phyloP scores from a whole-genome alignment of 2,888 invertebrate species.

The Argyresthia goedartella region DNA sequence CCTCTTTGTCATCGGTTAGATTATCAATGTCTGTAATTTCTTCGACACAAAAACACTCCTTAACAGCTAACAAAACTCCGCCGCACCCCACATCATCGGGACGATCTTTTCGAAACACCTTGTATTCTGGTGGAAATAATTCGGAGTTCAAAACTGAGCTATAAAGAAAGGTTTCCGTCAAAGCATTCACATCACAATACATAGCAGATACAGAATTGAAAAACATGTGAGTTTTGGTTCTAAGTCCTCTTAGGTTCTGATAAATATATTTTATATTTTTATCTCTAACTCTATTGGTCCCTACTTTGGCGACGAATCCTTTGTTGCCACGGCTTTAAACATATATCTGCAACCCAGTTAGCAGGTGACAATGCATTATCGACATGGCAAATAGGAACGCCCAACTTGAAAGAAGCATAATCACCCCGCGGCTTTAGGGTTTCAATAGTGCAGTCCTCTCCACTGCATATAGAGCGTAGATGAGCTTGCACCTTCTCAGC shows the following conservation, averaged over 20 bases:
- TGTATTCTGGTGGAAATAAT: neutral
- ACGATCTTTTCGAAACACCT: constrained; percentile 2
- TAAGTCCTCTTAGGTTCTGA: neutral
- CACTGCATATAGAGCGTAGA: constrained; percentile 2
- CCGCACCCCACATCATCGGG: constrained; percentile 1
- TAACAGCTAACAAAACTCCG: neutral
- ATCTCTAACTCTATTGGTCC: neutral
- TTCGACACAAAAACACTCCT: neutral
- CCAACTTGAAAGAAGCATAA: constrained; percentile 8
- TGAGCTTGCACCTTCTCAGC: constrained; percentile 7
- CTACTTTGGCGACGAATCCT: constrained; percentile 5
- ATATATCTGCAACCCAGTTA: no score
- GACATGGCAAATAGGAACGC: constrained; percentile 4
- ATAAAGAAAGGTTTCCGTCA: neutral
- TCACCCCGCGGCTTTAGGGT: constrained; percentile 7
- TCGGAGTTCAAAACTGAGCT: neutral
- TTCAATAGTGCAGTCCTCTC: constrained; percentile 7
- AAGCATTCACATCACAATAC: neutral
- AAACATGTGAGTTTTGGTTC: neutral
- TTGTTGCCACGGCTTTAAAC: constrained; percentile 7
- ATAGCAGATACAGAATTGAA: neutral
- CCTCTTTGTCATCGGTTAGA: neutral
- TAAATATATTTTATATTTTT: neutral
- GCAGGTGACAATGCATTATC: constrained; percentile 1
- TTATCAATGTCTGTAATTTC: neutral